Evolutionary conservation across 2,888 invertebrate species (phyloP).

Genomic region (Blomia tropicalis): DNA sequence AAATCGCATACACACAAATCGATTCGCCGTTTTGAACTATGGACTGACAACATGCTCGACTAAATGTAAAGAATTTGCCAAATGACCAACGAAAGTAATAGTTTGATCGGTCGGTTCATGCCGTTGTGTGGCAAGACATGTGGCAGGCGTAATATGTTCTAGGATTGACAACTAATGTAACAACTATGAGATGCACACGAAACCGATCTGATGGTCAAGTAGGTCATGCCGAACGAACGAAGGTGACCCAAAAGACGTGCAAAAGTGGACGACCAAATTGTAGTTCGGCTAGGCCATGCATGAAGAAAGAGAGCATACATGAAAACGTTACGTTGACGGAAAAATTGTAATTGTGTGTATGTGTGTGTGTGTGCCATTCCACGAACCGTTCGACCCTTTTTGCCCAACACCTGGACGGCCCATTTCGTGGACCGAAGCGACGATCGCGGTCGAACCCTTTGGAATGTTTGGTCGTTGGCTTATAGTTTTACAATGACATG

Average conservation of each 20-base stretch:
- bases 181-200: no score
- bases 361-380: background rate
- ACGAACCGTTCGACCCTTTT: constrained; percentile 9
- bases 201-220: constrained; percentile 13
- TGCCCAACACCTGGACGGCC: constrained; percentile 3
- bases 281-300: background rate
- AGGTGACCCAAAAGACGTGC: background rate
- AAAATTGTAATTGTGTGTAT: no score
- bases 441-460: background rate
- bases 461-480: constrained; percentile 2
- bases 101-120: no score
- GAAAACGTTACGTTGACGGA: background rate
- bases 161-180: background rate
- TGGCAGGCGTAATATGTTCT: no score
- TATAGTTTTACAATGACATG: background rate
- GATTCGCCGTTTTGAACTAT: no score
- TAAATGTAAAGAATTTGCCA: no score
- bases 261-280: no score
- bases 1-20: background rate
- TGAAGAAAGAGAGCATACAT: background rate
- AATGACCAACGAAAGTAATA: no score
- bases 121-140: no score
- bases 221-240: background rate
- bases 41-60: background rate
- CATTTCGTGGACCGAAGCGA: background rate